Evolutionary conservation across 2,797 vertebrate species (phyloP).

Genomic region (Pangasius krempfi): DNA sequence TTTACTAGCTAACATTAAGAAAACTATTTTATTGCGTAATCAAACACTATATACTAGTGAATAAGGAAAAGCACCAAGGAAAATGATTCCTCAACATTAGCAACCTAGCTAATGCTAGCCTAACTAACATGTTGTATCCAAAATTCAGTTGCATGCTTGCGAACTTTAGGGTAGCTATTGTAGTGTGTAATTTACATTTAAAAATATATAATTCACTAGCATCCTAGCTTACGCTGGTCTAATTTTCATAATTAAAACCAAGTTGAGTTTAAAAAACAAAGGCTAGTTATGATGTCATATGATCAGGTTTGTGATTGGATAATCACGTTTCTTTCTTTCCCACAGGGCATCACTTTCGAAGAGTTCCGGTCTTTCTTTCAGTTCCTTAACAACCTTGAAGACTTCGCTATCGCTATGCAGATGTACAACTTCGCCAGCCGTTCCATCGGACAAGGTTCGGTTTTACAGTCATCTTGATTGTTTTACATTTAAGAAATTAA

Average conservation of each 20-base stretch:
- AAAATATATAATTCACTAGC: neutral
- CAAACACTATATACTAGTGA: neutral
- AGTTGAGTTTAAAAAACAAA: neutral
- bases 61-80: neutral
- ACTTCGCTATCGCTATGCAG: conserved; percentile 98
- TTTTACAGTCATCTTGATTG: neutral
- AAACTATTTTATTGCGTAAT: neutral
- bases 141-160: neutral
- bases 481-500: neutral
- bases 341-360: conserved; percentile 97
- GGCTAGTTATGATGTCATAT: conserved; percentile 39
- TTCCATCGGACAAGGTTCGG: conserved; percentile 93
- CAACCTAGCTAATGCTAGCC: neutral
- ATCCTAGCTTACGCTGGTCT: neutral
- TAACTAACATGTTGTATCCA: neutral
- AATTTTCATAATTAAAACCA: neutral
- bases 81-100: neutral
- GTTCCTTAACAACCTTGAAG: conserved; percentile 98
- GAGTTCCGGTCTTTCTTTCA: conserved; percentile 99
- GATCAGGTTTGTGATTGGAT: conserved; percentile 16
- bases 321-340: conserved; percentile 38
- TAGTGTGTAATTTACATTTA: neutral
- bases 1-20: neutral
- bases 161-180: neutral
- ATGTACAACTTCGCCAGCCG: conserved; percentile 99